Percentiles rank a stretch among this genome's conserved stretches.
Conservation (phyloP, 1,140 invertebrate genomes). For the Drosophila ohnishii region DNA sequence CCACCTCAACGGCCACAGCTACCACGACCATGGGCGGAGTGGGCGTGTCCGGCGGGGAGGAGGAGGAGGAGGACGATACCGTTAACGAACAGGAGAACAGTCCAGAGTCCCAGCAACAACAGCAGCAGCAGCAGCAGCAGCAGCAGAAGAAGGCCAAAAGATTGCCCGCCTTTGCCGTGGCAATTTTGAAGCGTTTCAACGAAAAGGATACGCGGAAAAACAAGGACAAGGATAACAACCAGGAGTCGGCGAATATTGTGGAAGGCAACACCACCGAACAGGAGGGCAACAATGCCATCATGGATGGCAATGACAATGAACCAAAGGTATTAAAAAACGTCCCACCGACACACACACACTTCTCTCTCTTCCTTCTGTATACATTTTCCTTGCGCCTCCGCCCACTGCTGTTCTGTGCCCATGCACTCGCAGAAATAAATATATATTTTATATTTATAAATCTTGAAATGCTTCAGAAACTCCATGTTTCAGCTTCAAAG, state of each 20-base stretch:
- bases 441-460: neutral
- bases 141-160: slow-evolving; percentile 65
- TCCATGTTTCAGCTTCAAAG: neutral
- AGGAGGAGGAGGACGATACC: slow-evolving; percentile 19
- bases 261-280: slow-evolving; percentile 26
- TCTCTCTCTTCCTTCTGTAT: neutral
- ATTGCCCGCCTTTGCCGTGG: slow-evolving; percentile 71
- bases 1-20: slow-evolving; percentile 68
- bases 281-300: slow-evolving; percentile 50
- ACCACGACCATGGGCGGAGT: slow-evolving; percentile 56
- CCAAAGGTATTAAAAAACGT: slow-evolving; percentile 76
- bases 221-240: slow-evolving; percentile 66
- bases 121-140: slow-evolving; percentile 29
- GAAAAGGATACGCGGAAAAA: slow-evolving; percentile 59
- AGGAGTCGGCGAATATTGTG: slow-evolving; percentile 60
- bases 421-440: slow-evolving; percentile 8
- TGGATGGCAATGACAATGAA: slow-evolving; percentile 83
- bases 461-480: neutral
- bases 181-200: slow-evolving; percentile 77
- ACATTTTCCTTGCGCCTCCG: slow-evolving; percentile 2
- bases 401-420: neutral
- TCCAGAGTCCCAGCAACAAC: slow-evolving; percentile 25
- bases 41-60: slow-evolving; percentile 41
- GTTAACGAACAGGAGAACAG: slow-evolving; percentile 26
- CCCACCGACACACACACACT: slow-evolving; percentile 31